These are phyloP conservation scores for Paradoxurus hermaphroditus DNA, from an alignment of 2,113 vertebrate genomes.

Conservation along the genomic window DNA sequence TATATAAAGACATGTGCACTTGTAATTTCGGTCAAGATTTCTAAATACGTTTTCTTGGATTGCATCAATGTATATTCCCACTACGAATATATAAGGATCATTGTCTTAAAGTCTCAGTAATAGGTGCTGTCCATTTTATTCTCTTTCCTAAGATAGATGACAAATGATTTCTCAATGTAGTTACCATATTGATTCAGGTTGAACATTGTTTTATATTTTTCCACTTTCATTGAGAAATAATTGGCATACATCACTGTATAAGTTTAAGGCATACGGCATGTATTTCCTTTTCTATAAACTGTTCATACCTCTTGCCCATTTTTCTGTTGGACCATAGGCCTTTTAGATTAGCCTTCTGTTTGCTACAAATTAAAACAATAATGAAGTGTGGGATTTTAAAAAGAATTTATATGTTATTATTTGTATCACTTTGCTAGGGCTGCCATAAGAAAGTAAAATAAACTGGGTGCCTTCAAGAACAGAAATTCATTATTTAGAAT, in stretches of 20 bases:
- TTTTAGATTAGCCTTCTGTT: background rate
- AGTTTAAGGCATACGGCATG: background rate
- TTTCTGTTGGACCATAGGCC: background rate
- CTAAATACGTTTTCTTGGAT: background rate
- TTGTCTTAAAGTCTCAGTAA: background rate
- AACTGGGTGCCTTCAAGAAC: background rate
- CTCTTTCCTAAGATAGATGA: background rate
- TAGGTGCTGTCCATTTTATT: background rate
- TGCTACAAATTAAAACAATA: background rate
- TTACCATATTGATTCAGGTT: background rate
- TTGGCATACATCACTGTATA: background rate
- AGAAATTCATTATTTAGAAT: background rate
- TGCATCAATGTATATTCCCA: background rate
- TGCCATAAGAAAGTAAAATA: background rate
- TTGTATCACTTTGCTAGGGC: background rate
- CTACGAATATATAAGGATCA: background rate
- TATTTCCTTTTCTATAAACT: background rate
- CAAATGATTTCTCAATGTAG: background rate
- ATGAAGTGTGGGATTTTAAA: background rate
- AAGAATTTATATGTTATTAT: background rate
- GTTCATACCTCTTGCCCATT: background rate
- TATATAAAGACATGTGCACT: background rate
- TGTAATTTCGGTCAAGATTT: background rate
- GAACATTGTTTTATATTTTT: background rate
- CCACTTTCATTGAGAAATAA: background rate